Percentiles rank a stretch among this genome's conserved stretches.
Evolutionary conservation across 2,113 vertebrate genomes (phyloP).

Genomic region (Colinus virginianus): DNA sequence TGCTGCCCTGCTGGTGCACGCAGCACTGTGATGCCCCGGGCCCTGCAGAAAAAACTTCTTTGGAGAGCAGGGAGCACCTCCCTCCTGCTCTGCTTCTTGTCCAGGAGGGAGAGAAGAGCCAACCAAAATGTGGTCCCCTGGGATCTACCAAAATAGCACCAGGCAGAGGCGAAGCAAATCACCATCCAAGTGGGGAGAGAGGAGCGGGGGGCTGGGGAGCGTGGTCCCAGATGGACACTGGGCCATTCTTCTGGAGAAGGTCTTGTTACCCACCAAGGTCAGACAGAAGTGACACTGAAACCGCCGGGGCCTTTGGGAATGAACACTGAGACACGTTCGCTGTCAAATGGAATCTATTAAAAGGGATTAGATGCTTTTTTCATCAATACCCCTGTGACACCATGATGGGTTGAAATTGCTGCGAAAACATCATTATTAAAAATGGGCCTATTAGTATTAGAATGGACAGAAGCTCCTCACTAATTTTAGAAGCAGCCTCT

Average conservation of each 20-base stretch:
- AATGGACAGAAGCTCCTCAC: constrained; percentile 71
- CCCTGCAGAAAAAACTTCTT: background rate
- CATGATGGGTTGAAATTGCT: constrained; percentile 75
- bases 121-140: background rate
- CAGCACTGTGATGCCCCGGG: no score
- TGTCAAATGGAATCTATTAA: constrained; percentile 79
- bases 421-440: constrained; percentile 78
- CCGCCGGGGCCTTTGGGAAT: constrained; percentile 50
- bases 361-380: constrained; percentile 71
- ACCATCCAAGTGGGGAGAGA: background rate
- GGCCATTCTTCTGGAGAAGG: constrained; percentile 60
- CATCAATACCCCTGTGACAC: constrained; percentile 70
- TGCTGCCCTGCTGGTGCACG: background rate
- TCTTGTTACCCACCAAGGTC: constrained; percentile 49
- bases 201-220: background rate
- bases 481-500: constrained; percentile 37
- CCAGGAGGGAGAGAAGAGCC: background rate
- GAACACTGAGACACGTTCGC: constrained; percentile 55
- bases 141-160: background rate
- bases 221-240: constrained; percentile 43
- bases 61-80: background rate
- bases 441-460: constrained; percentile 74
- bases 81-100: background rate
- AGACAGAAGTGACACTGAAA: constrained; percentile 36
- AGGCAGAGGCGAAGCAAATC: background rate